These are phyloP conservation scores for Chaetorhynchus papuensis DNA, from an alignment of 2,113 vertebrate species.

Conservation along the genomic window DNA sequence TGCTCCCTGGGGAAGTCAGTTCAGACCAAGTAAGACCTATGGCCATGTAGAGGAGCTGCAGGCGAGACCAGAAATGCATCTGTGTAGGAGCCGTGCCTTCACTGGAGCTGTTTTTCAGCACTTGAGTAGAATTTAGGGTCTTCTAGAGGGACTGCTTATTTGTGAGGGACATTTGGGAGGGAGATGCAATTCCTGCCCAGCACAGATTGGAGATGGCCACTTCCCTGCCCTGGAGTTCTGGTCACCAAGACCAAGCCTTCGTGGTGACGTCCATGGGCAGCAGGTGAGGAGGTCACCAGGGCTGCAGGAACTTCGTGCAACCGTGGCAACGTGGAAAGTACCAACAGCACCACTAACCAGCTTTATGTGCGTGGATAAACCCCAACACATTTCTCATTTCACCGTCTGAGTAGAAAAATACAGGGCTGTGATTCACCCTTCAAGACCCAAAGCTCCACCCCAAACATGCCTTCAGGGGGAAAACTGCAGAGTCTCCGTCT, in stretches of 20 bases:
- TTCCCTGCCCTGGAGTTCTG: neutral
- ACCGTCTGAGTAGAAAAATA: neutral
- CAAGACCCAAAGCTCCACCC: neutral
- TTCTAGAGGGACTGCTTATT: neutral
- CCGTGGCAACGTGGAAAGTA: rapidly evolving
- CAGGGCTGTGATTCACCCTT: neutral
- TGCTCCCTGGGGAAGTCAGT: neutral
- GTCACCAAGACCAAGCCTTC: neutral
- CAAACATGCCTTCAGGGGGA: neutral
- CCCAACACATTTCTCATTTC: neutral
- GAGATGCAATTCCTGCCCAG: neutral
- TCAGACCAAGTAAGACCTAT: neutral
- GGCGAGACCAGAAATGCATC: neutral
- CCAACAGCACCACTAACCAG: neutral
- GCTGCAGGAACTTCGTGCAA: neutral
- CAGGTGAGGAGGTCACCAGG: neutral
- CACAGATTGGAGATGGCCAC: neutral
- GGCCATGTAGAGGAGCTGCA: neutral
- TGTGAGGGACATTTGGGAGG: neutral
- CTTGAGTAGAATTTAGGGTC: neutral
- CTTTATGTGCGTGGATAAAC: neutral
- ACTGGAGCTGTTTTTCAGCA: neutral
- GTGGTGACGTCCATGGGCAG: neutral
- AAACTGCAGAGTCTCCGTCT: neutral
- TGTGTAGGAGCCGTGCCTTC: neutral